Percentiles rank a stretch among this genome's conserved stretches.
Conservation (phyloP, 2,113 vertebrate genomes). For the Lycaon pictus region DNA sequence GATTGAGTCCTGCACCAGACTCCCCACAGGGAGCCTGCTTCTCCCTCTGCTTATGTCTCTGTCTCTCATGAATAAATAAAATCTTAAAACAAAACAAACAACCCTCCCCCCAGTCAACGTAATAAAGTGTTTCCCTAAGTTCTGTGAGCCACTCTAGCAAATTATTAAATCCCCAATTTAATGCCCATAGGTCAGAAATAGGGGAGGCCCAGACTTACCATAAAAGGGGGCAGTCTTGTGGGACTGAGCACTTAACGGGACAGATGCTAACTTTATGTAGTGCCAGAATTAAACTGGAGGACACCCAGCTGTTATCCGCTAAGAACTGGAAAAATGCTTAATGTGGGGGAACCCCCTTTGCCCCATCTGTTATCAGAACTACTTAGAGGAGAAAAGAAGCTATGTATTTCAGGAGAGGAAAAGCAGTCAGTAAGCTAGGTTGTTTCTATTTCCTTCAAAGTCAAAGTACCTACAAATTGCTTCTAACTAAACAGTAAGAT, state of each 20-base stretch:
- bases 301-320: background rate
- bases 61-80: too few relatives aligned
- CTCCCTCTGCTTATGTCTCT: too few relatives aligned
- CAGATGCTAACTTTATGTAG: background rate
- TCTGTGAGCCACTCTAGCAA: background rate
- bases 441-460: conserved; percentile 38
- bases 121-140: background rate
- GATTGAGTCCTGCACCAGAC: too few relatives aligned
- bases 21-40: too few relatives aligned
- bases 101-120: too few relatives aligned
- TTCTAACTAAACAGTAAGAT: background rate
- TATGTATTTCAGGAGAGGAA: conserved; percentile 3
- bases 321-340: background rate
- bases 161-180: background rate
- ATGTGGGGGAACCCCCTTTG: accelerated
- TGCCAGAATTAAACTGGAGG: conserved; percentile 17
- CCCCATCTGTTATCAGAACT: background rate
- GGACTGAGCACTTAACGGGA: background rate
- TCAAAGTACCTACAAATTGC: background rate
- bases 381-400: background rate
- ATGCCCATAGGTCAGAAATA: background rate
- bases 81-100: too few relatives aligned
- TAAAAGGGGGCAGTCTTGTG: background rate
- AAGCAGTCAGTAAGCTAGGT: background rate
- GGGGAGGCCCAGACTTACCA: background rate